Base-by-base conservation (phyloP, 2,797 vertebrate species). In the Euthynnus affinis region DNA sequence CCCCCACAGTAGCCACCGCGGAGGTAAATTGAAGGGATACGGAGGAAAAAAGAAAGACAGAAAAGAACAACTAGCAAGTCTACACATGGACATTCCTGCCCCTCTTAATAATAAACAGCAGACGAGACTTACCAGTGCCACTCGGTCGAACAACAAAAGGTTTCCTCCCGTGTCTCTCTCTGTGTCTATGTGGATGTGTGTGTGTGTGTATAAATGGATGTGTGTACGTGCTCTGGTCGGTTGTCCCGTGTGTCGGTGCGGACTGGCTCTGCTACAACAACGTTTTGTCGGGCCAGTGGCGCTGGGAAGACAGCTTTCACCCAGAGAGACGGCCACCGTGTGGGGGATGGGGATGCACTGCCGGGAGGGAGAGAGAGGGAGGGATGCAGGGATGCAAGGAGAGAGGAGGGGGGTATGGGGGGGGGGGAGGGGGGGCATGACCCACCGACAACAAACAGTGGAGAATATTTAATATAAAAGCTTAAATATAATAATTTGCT, bases 271-370 rank as follows among this genome's bases (percentile, higher is more conserved):
- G 88, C 81, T 87, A 74, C 86, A 75, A 86, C 88, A 86, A 66
- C 82, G 89, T 82, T 89, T 72, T 40, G 87, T 91, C 79, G 89
- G 91, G 87, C 91, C 88, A 89, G 88, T 87, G 69, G 91, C 88
- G 89, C 65, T 91, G 83, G 80, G 90, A 90, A 92, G 89, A 92
- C 90, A 86, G 91, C 82, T 88, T 92, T 92, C 92, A 92, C 86
- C 88, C 90, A 53, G 56, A 90, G 91, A 91, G 88, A 90, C 92
- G 89, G 89, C 76, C 87, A 87, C 89, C 42, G 94, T 86, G 92
- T 94, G 94, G 93, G 93, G 94, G 93, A 94, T 92, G 94, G 93
- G 93, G 93, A 94, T 93, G 91, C 90, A 92, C 84, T 74, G 89
- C 84, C 89, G 85, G 84, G 83, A 88, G 90, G 81, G 85, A 87